Evolutionary conservation across 37 sponge, comb jelly and placozoan species (phyloP).

Genomic region (Halichondria panicea): DNA sequence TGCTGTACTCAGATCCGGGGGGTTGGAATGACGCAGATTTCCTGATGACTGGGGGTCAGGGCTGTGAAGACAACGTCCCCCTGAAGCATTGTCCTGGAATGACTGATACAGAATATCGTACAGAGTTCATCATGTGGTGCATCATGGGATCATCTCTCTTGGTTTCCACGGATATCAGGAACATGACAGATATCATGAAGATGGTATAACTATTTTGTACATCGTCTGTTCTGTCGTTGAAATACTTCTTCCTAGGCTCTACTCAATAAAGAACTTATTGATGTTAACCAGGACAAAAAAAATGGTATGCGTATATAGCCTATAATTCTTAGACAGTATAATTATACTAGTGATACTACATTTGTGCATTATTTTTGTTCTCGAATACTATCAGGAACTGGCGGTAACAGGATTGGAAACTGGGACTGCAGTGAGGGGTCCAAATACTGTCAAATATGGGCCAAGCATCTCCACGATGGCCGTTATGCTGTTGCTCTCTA

Average conservation of each 20-base stretch:
- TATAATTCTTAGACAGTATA: background rate
- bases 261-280: conserved; percentile 78
- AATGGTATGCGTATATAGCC: background rate
- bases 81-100: conserved; percentile 71
- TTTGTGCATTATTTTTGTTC: background rate
- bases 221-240: background rate
- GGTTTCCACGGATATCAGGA: conserved; percentile 77
- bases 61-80: conserved; percentile 31
- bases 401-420: conserved; percentile 44
- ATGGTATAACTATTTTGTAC: conserved; percentile 21
- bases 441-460: conserved; percentile 76
- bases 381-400: conserved; percentile 20
- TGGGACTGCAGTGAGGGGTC: conserved; percentile 30
- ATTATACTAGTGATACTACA: background rate
- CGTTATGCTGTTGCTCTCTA: conserved; percentile 68
- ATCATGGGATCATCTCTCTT: conserved; percentile 63
- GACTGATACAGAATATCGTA: conserved; percentile 79
- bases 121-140: conserved; percentile 86
- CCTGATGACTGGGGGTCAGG: conserved; percentile 91
- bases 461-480: conserved; percentile 44
- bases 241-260: conserved; percentile 43
- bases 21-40: conserved; percentile 95
- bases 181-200: conserved; percentile 73
- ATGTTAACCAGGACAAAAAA: conserved; percentile 67
- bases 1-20: conserved; percentile 55